Evolutionary conservation across 2,888 invertebrate genomes (phyloP), one percentile per base, ranked within the genome.

Genomic region (Sinotaia quadrata): DNA sequence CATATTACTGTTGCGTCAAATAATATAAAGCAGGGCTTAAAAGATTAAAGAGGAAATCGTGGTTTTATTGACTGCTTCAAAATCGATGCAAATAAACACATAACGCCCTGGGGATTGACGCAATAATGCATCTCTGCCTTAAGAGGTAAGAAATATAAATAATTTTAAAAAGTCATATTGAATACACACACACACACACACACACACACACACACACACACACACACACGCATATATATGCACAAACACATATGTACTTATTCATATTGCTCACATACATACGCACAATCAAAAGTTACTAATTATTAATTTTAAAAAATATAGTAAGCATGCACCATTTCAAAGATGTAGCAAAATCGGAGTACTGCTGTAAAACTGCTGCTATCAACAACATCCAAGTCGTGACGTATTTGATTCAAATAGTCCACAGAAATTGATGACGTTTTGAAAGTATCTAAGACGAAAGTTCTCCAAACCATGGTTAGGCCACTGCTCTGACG

Each of bases 271-370:
- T n/a, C n/a, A n/a, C n/a, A n/a, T n/a, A n/a, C n/a, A n/a, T 10
- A 10, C 18, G 41, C 41, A 41, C 10, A 18, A 41, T 41, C 41
- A 41, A 12, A 10, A 41, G 41, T 41, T 41, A 41, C 41, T 10
- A 10, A 41, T 41, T n/a, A n/a, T n/a, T n/a, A n/a, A n/a, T n/a
- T n/a, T n/a, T n/a, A n/a, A n/a, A n/a, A n/a, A n/a, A n/a, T n/a
- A n/a, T n/a, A n/a, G n/a, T n/a, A n/a, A n/a, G n/a, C n/a, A n/a
- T n/a, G n/a, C 27, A 69, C 72, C 41, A 24, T 56, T 15, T 62
- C 41, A 31, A 69, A 70, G 24, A 63, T 65, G 49, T 73, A 73
- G 21, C 66, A 68, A 52, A 73, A 73, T 12, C 73, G 49, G 10
- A 68, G 41, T 7, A 70, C 68, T 8, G 57, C 66, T 10, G 70